A percentile compares a stretch with the other conserved stretches of the same genome.
Evolutionary conservation across 2,113 vertebrate genomes (phyloP).

Genomic region (Erinaceus europaeus): DNA sequence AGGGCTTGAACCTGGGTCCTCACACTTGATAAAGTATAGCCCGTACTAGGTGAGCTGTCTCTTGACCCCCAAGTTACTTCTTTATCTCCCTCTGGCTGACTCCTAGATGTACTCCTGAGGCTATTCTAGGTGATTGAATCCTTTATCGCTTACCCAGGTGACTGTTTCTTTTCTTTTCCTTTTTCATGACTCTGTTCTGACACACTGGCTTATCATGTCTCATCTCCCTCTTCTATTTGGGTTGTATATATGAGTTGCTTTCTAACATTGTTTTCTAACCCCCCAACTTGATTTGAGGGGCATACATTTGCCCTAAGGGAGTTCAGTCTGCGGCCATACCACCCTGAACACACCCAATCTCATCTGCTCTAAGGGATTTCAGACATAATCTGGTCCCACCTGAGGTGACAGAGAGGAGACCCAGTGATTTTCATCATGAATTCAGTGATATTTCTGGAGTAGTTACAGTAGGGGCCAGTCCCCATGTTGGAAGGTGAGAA

Average conservation of each 20-base stretch:
- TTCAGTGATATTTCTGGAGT: slow-evolving; percentile 11
- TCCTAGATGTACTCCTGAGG: background rate
- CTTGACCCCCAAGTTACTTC: too few relatives aligned
- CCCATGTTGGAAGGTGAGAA: background rate
- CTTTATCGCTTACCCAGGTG: background rate
- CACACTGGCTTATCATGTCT: background rate
- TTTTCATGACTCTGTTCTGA: background rate
- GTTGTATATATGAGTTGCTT: background rate
- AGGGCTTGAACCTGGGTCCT: too few relatives aligned
- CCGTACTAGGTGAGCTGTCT: too few relatives aligned
- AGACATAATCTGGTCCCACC: background rate
- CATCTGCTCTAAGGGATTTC: background rate
- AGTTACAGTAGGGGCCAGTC: background rate
- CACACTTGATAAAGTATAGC: too few relatives aligned
- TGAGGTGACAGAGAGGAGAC: background rate
- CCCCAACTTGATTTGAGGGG: background rate
- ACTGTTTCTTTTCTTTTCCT: too few relatives aligned
- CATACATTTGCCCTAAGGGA: background rate
- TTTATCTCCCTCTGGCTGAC: background rate
- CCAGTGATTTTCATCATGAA: too few relatives aligned
- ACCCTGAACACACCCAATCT: too few relatives aligned
- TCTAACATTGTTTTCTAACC: slow-evolving; percentile 20
- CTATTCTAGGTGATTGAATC: background rate
- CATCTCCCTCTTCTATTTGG: background rate
- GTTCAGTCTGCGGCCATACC: slow-evolving; percentile 6